Percentiles rank a stretch among this genome's conserved stretches.
phyloP scores from a whole-genome alignment of 2,113 vertebrate genomes.

The Pachyramphus minor region DNA sequence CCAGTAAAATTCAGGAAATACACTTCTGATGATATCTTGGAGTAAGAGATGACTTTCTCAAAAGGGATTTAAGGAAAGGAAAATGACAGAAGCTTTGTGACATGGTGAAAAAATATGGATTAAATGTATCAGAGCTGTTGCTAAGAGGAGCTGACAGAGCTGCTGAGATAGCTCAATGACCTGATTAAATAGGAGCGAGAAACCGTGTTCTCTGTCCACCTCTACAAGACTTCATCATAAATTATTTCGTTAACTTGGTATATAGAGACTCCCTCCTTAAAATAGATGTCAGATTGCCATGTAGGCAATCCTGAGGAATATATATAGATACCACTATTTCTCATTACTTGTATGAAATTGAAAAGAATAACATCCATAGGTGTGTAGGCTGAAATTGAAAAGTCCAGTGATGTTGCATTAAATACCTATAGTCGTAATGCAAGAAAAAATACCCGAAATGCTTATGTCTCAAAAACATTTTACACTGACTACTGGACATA shows the following conservation, averaged over 20 bases:
- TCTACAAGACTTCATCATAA: neutral
- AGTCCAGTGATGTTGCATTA: neutral
- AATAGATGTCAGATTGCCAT: neutral
- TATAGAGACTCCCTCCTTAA: neutral
- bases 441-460: neutral
- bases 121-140: neutral
- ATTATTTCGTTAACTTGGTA: neutral
- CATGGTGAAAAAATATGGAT: neutral
- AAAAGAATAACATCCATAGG: neutral
- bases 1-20: neutral
- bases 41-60: neutral
- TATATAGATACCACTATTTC: accelerated
- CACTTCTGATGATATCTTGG: neutral
- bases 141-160: constrained; percentile 19
- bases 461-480: neutral
- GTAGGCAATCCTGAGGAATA: neutral
- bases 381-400: neutral
- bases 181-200: neutral
- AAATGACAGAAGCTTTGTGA: neutral
- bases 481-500: neutral
- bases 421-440: neutral
- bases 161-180: constrained; percentile 11
- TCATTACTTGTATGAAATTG: neutral
- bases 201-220: neutral
- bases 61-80: neutral